Conservation (phyloP, 2,888 invertebrate species). For the Elysia crispata region DNA sequence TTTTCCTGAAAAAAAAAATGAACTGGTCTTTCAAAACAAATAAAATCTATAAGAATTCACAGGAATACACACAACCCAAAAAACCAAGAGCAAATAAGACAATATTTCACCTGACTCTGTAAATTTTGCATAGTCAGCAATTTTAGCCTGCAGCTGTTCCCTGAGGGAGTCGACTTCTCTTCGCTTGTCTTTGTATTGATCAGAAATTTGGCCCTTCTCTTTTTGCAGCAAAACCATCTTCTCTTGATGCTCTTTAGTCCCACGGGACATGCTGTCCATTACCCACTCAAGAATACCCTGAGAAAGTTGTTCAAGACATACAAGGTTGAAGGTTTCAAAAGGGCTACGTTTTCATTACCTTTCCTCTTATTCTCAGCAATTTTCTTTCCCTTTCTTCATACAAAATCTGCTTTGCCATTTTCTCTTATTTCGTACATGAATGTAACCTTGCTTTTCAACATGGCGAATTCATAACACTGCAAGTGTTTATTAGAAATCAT, state of each 20-base stretch:
- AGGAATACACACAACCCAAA: no score
- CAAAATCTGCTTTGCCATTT: background rate
- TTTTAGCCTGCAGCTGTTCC: conserved; percentile 70
- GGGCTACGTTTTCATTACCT: no score
- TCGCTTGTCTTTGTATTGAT: conserved; percentile 70
- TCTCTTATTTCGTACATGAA: background rate
- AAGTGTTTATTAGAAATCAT: no score
- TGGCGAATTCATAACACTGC: no score
- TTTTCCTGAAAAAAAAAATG: background rate
- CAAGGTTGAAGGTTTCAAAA: no score
- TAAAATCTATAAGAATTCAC: no score
- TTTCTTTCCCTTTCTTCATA: no score
- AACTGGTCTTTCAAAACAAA: background rate
- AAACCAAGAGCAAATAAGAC: background rate
- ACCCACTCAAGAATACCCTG: conserved; percentile 76
- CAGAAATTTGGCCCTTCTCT: conserved; percentile 71
- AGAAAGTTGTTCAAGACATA: background rate
- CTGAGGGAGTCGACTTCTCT: conserved; percentile 68
- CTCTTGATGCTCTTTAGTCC: conserved; percentile 72
- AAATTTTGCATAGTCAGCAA: conserved; percentile 72
- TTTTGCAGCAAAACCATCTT: conserved; percentile 70
- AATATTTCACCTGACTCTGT: conserved; percentile 66
- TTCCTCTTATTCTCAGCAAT: no score
- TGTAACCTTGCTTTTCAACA: no score
- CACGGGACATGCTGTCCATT: conserved; percentile 72